Percentiles rank a stretch among this genome's conserved stretches.
phyloP scores from a whole-genome alignment of 2,888 invertebrate species.

The Chymomyza amoena region DNA sequence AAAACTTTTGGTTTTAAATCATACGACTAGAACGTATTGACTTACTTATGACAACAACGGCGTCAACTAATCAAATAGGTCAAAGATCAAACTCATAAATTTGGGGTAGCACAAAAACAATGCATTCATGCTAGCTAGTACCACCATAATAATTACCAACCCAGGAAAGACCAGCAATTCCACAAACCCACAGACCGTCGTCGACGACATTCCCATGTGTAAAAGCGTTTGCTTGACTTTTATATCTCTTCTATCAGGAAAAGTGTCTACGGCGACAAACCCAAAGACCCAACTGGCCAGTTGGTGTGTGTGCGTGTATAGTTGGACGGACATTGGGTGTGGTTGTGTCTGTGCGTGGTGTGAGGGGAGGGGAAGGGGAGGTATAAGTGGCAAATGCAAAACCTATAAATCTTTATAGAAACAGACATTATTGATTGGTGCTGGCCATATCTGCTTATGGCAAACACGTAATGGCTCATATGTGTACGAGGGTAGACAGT shows the following conservation, averaged over 20 bases:
- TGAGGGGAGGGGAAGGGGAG: constrained; percentile 18
- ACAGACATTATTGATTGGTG: constrained; percentile 78
- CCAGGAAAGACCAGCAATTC: neutral
- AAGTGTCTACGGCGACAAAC: constrained; percentile 12
- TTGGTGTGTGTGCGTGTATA: constrained; percentile 25
- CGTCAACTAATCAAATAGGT: neutral
- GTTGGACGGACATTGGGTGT: constrained; percentile 10
- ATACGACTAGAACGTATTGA: neutral
- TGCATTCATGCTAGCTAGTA: neutral
- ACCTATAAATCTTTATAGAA: constrained; percentile 78
- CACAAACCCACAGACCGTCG: neutral
- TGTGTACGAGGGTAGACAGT: too few relatives aligned
- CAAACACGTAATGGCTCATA: constrained; percentile 14
- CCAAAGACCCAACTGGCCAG: constrained; percentile 26
- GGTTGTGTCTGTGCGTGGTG: constrained; percentile 2
- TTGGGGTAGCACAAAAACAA: neutral
- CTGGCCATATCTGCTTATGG: constrained; percentile 44
- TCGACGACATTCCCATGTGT: neutral
- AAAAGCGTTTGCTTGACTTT: neutral
- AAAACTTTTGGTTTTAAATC: neutral
- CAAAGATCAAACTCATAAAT: neutral
- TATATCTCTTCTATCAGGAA: neutral
- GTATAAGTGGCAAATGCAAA: constrained; percentile 47
- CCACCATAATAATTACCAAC: neutral
- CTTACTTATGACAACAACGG: neutral